A percentile compares a stretch with the other conserved stretches of the same genome.
Evolutionary conservation across 2,888 invertebrate genomes (phyloP).

Genomic region (Tetramorium bicarinatum): DNA sequence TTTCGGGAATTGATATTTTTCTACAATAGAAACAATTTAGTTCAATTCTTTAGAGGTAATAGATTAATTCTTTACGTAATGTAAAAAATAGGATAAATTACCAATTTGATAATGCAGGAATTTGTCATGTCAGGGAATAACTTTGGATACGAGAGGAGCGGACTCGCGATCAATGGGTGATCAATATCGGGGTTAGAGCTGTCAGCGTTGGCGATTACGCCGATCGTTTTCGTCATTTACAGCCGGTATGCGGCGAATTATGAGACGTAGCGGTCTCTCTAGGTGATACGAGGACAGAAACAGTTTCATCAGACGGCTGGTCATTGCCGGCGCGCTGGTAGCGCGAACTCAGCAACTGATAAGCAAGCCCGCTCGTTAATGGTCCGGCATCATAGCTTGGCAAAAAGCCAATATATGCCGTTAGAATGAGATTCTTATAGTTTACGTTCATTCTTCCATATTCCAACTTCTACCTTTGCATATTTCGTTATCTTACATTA

Average conservation of each 20-base stretch:
- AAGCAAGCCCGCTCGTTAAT: constrained; percentile 81
- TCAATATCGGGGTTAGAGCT: constrained; percentile 50
- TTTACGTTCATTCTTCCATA: constrained; percentile 53
- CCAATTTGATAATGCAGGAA: not conserved
- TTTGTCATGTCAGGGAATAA: not conserved
- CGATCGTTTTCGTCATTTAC: constrained; percentile 76
- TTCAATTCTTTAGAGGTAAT: too few species aligned
- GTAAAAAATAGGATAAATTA: too few species aligned
- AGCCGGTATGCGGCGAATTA: constrained; percentile 75
- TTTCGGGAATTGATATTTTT: not conserved
- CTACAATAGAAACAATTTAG: not conserved
- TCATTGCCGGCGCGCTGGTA: constrained; percentile 75
- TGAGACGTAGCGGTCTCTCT: constrained; percentile 76
- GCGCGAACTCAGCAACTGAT: constrained; percentile 83
- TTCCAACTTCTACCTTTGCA: not conserved
- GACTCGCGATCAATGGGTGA: constrained; percentile 62
- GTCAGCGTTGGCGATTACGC: constrained; percentile 55
- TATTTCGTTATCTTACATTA: not conserved
- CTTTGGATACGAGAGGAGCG: too few species aligned
- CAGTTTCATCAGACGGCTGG: constrained; percentile 78
- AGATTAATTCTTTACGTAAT: too few species aligned
- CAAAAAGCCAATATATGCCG: constrained; percentile 79
- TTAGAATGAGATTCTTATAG: constrained; percentile 67
- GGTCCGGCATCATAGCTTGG: constrained; percentile 78
- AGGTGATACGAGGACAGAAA: constrained; percentile 76